Base-by-base conservation (phyloP, 2,113 vertebrate genomes). In the Ptilonorhynchus violaceus region DNA sequence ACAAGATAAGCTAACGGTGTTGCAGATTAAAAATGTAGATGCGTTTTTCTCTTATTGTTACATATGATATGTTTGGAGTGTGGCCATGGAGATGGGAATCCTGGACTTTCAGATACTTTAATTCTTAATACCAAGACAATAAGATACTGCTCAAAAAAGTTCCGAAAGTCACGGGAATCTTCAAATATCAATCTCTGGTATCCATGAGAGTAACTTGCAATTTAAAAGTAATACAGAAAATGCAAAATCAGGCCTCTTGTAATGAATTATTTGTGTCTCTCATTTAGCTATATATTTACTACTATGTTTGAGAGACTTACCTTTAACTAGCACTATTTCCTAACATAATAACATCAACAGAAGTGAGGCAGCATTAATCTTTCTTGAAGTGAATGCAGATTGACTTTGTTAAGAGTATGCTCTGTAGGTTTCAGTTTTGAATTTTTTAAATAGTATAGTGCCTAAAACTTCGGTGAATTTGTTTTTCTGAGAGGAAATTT, bases 211-310 rank as follows among this genome's bases (percentile, higher is more conserved):
- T 56, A 90, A 84, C 62, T 47, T 69, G 23, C 16, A 55, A n/a
- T 85, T 94, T 95, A 50, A 95, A 96, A 85, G 27, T 72, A 72
- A 80, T 52, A 59, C 49, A 67, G 47, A 91, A 97, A 82, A 69
- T 64, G 19, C 80, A 70, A 74, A 93, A 88, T 89, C 3, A 20
- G 81, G 30, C 28, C 42, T 88, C 8, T 78, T 91, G 33, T 42
- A 83, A 86, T 96, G 27, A 95, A 90, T 79, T 96, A 91, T 89
- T 96, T 39, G 77, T 88, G 46, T 50, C 11, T 77, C 56, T 96
- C 75, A 96, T 89, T 96, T 96, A 88, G 25, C 28, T 83, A 1
- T 86, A 60, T 85, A 53, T 97, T 94, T 94, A 87, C 73, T 90
- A 55, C 15, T 68, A 2, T 35, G 70, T n/a, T 55, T 76, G 79